Evolutionary conservation across 2,797 vertebrate genomes (phyloP), one percentile per base, ranked within the genome.

Genomic region (Mico argentatus): DNA sequence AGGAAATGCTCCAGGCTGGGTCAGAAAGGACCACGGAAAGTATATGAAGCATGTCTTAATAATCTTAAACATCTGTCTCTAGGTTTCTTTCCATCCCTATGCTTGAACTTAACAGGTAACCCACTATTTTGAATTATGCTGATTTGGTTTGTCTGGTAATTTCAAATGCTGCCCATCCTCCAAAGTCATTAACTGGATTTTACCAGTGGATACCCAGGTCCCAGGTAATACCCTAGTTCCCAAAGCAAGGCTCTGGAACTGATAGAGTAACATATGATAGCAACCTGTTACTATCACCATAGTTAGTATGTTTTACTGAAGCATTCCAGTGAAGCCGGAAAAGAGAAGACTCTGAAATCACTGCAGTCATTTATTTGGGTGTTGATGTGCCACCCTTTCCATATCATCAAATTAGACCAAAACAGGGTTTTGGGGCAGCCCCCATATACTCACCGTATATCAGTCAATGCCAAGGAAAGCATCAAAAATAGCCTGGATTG

Each of bases 361-460:
- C 39, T 46, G 22, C 4, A 33, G 76, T 12, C 50, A 12, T 4
- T 55, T 67, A 41, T 59, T 19, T 59, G 79, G 44, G n/a, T 30
- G 7, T 33, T 24, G 55, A 36, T n/a, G 1, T 39, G 73, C 26
- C 7, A 8, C 8, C 3, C 20, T 22, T 4, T 20, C 44, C 1
- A 3, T 15, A 30, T 76, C n/a, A 80, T 50, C 59, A 85, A 7
- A 41, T 33, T 12, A 83, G 80, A 86, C 9, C 9, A 33, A 8
- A 0, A 2, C 0, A 0, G 48, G 15, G 17, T n/a, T 50, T 33
- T 33, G 55, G 4, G 33, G 12, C 5, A 46, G n/a, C 9, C 4
- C 67, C 36, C n/a, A 30, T 2, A 22, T 14, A 36, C 13, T 82
- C 3, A 3, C 64, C 26, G 9, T 12, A 7, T 20, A 24, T 33